Conservation (phyloP, 2,113 vertebrate genomes). For the Hyla sarda region DNA sequence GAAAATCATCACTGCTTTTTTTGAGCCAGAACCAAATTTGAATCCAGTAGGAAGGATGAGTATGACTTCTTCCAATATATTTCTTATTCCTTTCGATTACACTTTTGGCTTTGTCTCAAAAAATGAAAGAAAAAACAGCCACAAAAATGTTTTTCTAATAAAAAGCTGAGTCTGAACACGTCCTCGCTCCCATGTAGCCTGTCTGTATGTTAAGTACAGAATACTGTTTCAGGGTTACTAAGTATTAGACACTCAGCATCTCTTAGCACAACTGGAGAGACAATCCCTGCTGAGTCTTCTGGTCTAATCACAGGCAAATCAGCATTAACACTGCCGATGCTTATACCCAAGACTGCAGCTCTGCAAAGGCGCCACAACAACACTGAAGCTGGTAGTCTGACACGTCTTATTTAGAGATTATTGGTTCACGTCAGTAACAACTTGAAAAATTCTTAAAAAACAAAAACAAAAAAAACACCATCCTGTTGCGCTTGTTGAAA, state of each 20-base stretch:
- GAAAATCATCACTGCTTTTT: no score
- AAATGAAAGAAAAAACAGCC: no score
- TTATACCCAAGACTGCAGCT: neutral
- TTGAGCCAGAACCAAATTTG: no score
- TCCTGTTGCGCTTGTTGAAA: neutral
- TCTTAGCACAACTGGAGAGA: neutral
- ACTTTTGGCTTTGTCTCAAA: no score
- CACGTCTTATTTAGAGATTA: neutral
- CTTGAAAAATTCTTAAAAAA: no score
- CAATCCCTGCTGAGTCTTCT: neutral
- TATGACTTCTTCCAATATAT: no score
- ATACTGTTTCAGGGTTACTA: neutral
- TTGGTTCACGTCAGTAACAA: neutral
- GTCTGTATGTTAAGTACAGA: neutral
- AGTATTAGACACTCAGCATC: neutral
- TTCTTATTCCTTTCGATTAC: no score
- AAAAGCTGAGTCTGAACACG: no score
- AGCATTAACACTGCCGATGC: neutral
- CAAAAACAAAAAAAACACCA: no score
- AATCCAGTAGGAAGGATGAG: no score
- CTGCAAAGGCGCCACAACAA: neutral
- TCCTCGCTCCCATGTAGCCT: no score
- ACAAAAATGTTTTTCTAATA: no score
- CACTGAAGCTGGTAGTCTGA: neutral
- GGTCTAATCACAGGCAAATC: neutral